Percentiles rank a stretch among this genome's conserved stretches.
These are phyloP conservation scores for Caretta caretta DNA, from an alignment of 2,113 vertebrate species.

Conservation along the genomic window DNA sequence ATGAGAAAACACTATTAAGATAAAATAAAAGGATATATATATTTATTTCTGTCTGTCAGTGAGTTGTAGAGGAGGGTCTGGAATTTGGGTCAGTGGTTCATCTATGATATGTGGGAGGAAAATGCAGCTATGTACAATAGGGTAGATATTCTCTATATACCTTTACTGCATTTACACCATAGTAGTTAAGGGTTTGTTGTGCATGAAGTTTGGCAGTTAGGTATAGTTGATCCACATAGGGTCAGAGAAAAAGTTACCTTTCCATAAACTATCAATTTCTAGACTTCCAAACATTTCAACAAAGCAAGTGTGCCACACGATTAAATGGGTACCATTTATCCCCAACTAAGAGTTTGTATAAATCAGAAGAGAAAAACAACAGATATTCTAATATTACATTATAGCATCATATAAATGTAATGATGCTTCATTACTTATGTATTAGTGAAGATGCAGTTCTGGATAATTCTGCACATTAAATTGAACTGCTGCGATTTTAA, in stretches of 20 bases:
- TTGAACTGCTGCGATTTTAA: background rate
- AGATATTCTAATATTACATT: background rate
- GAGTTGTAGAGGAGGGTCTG: background rate
- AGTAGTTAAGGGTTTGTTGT: background rate
- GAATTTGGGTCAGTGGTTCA: background rate
- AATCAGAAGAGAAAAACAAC: background rate
- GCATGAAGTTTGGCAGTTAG: background rate
- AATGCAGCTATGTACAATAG: background rate
- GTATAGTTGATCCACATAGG: background rate
- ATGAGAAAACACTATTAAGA: background rate
- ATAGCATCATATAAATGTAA: conserved; percentile 16
- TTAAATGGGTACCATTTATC: background rate
- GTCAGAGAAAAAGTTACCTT: background rate
- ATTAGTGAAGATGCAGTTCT: background rate
- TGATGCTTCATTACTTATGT: conserved; percentile 9
- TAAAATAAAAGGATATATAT: too few relatives aligned
- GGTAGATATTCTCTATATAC: background rate
- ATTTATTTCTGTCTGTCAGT: background rate
- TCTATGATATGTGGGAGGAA: background rate
- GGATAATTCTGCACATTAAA: background rate
- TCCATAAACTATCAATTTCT: background rate
- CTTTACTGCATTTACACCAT: background rate
- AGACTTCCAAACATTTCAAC: background rate
- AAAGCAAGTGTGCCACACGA: background rate
- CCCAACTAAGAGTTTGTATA: background rate